phyloP scores from a whole-genome alignment of 2,797 vertebrate genomes.

The Glossophaga mutica region DNA sequence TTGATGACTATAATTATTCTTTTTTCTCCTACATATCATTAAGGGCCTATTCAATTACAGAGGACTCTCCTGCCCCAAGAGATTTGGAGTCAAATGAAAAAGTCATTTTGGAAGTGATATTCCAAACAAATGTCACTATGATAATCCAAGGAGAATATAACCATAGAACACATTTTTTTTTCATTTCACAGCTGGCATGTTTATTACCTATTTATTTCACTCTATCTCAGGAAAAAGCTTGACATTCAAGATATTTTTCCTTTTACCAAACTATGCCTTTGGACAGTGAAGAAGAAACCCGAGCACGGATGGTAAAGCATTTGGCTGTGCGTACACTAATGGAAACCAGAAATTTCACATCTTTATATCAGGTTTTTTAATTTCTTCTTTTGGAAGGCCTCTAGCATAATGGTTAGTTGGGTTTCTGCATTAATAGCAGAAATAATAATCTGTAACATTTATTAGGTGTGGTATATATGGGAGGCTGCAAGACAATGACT shows the following conservation, averaged over 20 bases:
- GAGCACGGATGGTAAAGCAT: slow-evolving; percentile 1
- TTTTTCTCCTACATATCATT: neutral
- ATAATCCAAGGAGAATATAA: slow-evolving; percentile 36
- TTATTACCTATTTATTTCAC: slow-evolving; percentile 64
- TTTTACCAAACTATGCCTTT: slow-evolving; percentile 38
- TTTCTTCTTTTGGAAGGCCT: neutral
- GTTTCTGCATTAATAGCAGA: neutral
- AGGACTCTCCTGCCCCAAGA: slow-evolving; percentile 3
- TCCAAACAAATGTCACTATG: slow-evolving; percentile 13
- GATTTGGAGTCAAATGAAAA: slow-evolving; percentile 48
- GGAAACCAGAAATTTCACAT: slow-evolving; percentile 28
- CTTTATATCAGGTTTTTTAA: slow-evolving; percentile 30
- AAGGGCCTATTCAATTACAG: slow-evolving; percentile 34
- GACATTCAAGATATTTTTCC: slow-evolving; percentile 41
- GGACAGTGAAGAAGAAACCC: slow-evolving; percentile 1
- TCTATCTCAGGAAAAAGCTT: slow-evolving; percentile 57
- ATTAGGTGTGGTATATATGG: neutral
- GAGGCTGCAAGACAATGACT: neutral
- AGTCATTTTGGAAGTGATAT: slow-evolving; percentile 54
- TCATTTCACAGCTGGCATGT: slow-evolving; percentile 58
- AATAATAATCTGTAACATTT: neutral
- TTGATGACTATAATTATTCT: slow-evolving; percentile 45
- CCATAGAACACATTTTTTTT: slow-evolving; percentile 19
- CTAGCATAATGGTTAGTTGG: neutral
- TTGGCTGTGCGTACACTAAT: slow-evolving; percentile 19